Conservation (phyloP, 2,797 vertebrate genomes). For the Anguilla obscura region DNA sequence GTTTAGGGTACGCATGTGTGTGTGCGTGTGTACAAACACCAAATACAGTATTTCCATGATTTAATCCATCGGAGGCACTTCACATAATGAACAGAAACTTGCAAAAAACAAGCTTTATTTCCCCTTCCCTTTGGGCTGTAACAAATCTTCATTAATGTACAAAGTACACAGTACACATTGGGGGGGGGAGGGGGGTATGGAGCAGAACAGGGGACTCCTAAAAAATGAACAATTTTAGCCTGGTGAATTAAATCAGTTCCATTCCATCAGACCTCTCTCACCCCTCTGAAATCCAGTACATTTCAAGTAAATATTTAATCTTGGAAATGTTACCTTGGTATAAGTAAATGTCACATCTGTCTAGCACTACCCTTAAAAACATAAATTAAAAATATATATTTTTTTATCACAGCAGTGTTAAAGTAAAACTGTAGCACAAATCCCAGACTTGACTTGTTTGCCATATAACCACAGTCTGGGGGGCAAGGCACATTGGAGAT, state of each 20-base stretch:
- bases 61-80: conserved; percentile 71
- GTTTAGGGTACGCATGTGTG: conserved; percentile 51
- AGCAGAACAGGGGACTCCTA: conserved; percentile 18
- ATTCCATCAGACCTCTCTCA: conserved; percentile 27
- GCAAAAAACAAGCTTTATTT: conserved; percentile 53
- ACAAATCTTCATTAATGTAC: conserved; percentile 56
- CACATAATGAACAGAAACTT: conserved; percentile 63
- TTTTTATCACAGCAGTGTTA: conserved; percentile 69
- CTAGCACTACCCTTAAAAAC: conserved; percentile 29
- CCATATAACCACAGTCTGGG: conserved; percentile 74
- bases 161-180: conserved; percentile 19
- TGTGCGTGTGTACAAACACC: conserved; percentile 57
- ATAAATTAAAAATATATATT: conserved; percentile 74
- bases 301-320: not conserved
- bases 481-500: conserved; percentile 65
- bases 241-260: conserved; percentile 46
- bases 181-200: conserved; percentile 37
- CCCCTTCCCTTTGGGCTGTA: conserved; percentile 61
- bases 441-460: conserved; percentile 75
- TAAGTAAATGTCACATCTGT: conserved; percentile 8
- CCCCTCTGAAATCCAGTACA: not conserved
- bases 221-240: conserved; percentile 25
- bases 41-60: conserved; percentile 49
- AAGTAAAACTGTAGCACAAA: conserved; percentile 72
- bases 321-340: not conserved